Conservation (phyloP, 1,140 invertebrate genomes). For the Drosophila parvula region DNA sequence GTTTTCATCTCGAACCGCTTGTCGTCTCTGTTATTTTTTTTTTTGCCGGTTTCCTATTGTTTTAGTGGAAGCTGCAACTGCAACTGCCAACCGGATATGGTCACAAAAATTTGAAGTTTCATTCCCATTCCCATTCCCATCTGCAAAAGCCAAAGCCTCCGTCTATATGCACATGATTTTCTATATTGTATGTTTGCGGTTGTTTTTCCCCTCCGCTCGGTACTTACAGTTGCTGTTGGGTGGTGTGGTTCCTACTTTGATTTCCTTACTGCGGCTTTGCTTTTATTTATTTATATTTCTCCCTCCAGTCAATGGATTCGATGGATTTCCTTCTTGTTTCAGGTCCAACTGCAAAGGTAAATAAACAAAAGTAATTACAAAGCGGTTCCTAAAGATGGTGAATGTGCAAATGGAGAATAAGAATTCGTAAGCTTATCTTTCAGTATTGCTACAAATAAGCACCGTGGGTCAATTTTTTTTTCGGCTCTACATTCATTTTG, state of each 20-base stretch:
- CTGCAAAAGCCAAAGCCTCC: conserved; percentile 8
- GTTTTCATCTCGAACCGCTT: conserved; percentile 30
- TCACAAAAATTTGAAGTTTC: conserved; percentile 43
- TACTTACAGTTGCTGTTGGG: conserved; percentile 22
- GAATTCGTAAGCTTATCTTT: too few species aligned
- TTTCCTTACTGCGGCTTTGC: conserved; percentile 21
- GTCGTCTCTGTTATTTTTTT: conserved; percentile 12
- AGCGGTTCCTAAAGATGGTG: background rate
- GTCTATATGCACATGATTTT: conserved; percentile 39
- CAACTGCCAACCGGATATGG: conserved; percentile 47
- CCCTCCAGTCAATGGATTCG: conserved; percentile 1
- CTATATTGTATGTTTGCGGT: conserved; percentile 11
- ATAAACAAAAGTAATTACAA: background rate
- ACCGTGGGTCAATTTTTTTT: too few species aligned
- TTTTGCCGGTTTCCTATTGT: conserved; percentile 20
- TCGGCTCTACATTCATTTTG: too few species aligned
- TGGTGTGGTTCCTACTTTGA: conserved; percentile 29
- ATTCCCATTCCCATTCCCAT: conserved; percentile 41
- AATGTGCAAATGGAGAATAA: background rate
- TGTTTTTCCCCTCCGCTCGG: conserved; percentile 6
- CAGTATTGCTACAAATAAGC: too few species aligned
- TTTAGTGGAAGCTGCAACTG: conserved; percentile 45
- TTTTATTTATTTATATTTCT: conserved; percentile 11
- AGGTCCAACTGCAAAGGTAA: conserved; percentile 28
- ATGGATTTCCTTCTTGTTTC: conserved; percentile 13